Base-by-base conservation (phyloP, 2,888 invertebrate species). In the Ectobius pallidus region DNA sequence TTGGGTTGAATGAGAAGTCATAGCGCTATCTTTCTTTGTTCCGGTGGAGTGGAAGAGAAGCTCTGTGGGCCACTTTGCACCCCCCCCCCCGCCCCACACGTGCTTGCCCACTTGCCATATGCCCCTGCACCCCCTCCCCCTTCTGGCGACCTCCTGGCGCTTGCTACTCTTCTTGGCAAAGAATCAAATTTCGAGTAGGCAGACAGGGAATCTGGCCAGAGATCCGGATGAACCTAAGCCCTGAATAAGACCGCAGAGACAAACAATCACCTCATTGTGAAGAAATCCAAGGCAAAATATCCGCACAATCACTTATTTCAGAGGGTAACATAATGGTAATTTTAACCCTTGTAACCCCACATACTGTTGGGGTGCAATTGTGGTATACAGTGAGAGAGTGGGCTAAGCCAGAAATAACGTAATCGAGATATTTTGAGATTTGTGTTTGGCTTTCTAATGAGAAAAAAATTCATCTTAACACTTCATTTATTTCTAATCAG, bases 1-100 rank as follows among this genome's bases (percentile, higher is more conserved):
- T 65, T 65, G 65, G 44, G 9, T 25, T 16, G 65, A 65, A 65
- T 65, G 65, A 44, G 65, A 44, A 65, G 42, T 65, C 65, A 65
- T 44, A 18, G 65, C n/a, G 7, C 25, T 25, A 44, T 44, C 65
- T 65, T 44, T 65, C 65, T 65, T 39, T 44, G 65, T 65, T 65
- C 65, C 27, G 65, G 27, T 6, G 22, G 14, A 30, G 32, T n/a
- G 58, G 16, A 14, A 30, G 30, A 58, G 58, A n/a, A 30, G 58
- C 27, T n/a, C 32, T 22, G 58, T 32, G 58, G 58, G n/a, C 58
- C 58, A 58, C 58, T 58, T 58, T 58, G 14, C 25, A 32, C 58
- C 58, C 16, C 46, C 58, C 30, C 27, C 20, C 14, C 52, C 52
- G 22, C 20, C 58, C 27, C 58, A 58, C 30, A 58, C 58, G n/a